Evolutionary conservation across 2,113 vertebrate species (phyloP), one percentile per base, ranked within the genome.

Genomic region (Macrotus californicus): DNA sequence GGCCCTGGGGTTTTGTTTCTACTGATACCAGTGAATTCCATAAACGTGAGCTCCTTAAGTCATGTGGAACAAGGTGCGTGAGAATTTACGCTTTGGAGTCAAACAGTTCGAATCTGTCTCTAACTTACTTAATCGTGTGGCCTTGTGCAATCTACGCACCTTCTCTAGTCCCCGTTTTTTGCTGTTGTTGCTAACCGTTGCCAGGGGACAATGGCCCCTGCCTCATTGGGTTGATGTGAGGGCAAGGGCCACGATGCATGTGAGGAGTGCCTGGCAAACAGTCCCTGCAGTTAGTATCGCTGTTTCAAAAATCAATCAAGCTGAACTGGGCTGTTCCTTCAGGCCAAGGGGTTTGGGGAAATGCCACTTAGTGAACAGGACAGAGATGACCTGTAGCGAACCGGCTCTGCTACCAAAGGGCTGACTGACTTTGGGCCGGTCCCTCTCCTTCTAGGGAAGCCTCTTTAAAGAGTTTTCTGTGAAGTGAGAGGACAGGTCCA

Each of bases 191-290:
- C 26, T 19, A 72, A 72, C 16, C 39, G 14, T 19, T 15, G 26
- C 80, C 36, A 41, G 26, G 7, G 24, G 24, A 24, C 56, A 73
- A 7, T 5, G 41, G 56, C 18, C 4, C 3, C 36, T 48, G 1
- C 36, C 54, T 67, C 46, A 12, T 0, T 18, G 52, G 90, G 9
- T 10, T 9, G 21, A 46, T 10, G 59, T 46, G 46, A 75, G 29
- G 7, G 50, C 31, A 31, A 12, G 1, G 36, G n/a, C 7, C 14
- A 10, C 0, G 4, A 2, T 6, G 26, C 1, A 0, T 2, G 2
- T 2, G 13, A 16, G 61, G 39, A 34, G 18, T 1, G 64, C 14
- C 56, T 34, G 3, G 18, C 24, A 46, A 48, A 26, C 5, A 16
- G 14, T 3, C 18, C 5, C 3, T 3, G 15, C 3, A 34, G 1